Evolutionary conservation across 2,113 vertebrate species (phyloP).

Genomic region (Athene cunicularia): DNA sequence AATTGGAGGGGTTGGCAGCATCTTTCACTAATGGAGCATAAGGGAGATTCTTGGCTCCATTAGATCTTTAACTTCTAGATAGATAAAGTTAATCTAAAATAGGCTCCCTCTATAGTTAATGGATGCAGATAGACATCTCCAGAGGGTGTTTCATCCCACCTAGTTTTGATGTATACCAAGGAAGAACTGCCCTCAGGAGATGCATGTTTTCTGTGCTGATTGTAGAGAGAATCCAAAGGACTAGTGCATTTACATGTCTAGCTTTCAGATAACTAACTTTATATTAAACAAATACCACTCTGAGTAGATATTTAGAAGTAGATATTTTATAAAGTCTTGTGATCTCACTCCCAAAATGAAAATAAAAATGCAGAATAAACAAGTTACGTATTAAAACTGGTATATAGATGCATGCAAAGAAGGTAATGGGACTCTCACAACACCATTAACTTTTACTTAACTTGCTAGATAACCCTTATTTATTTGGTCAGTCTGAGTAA

Average conservation of each 20-base stretch:
- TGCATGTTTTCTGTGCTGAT: not conserved
- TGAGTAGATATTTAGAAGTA: not conserved
- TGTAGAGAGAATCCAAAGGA: not conserved
- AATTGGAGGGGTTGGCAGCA: not conserved
- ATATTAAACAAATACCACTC: not conserved
- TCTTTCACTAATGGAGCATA: not conserved
- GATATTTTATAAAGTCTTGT: not conserved
- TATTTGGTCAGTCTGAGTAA: not conserved
- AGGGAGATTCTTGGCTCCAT: not conserved
- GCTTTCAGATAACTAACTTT: slow-evolving; percentile 3
- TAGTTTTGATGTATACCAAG: slow-evolving; percentile 15
- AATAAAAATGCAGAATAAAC: not conserved
- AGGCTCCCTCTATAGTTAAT: not conserved
- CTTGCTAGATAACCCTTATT: not conserved
- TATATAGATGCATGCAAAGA: not conserved
- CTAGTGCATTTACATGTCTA: not conserved
- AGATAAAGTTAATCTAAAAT: slow-evolving; percentile 19
- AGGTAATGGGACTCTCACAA: not conserved
- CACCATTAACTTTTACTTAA: not conserved
- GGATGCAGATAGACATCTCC: slow-evolving; percentile 36
- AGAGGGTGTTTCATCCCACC: slow-evolving; percentile 25
- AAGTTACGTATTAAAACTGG: not conserved
- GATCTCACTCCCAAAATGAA: slow-evolving; percentile 9
- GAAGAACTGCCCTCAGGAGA: slow-evolving; percentile 27
- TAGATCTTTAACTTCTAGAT: not conserved